These are phyloP conservation scores for Formica selysi DNA, from an alignment of 1,140 invertebrate genomes.

Conservation along the genomic window DNA sequence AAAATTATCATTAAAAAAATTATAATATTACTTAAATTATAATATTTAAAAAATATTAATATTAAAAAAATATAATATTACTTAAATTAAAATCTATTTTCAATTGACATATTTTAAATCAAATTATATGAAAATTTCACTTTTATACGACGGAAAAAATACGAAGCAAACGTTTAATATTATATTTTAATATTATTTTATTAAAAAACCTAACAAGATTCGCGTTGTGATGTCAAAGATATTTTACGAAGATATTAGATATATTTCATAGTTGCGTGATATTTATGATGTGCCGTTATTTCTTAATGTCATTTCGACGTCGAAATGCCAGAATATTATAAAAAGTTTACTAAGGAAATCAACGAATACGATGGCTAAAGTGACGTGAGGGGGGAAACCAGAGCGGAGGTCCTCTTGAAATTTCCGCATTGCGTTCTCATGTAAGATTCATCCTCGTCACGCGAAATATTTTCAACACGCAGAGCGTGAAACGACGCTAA, in stretches of 20 bases:
- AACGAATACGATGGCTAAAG: slow-evolving; percentile 65
- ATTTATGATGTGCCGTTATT: slow-evolving; percentile 67
- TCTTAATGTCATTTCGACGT: slow-evolving; percentile 80
- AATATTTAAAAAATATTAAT: too few relatives aligned
- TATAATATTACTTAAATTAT: neutral
- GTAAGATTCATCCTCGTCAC: slow-evolving; percentile 78
- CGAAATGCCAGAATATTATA: slow-evolving; percentile 65
- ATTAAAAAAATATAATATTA: neutral
- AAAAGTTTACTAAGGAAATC: slow-evolving; percentile 66
- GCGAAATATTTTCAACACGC: slow-evolving; percentile 41
- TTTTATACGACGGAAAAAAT: neutral
- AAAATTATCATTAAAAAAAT: neutral
- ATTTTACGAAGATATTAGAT: slow-evolving; percentile 27
- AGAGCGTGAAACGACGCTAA: neutral
- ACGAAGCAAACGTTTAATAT: neutral
- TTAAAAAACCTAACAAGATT: neutral
- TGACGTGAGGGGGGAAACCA: neutral
- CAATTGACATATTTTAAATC: neutral
- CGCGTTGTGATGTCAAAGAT: slow-evolving; percentile 7
- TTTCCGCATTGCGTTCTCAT: slow-evolving; percentile 84
- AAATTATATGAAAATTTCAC: neutral
- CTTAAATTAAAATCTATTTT: neutral
- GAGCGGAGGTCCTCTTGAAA: slow-evolving; percentile 77
- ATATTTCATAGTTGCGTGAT: slow-evolving; percentile 26
- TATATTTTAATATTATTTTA: neutral